phyloP scores from a whole-genome alignment of 2,797 vertebrate species.

The Xerus rutilus region DNA sequence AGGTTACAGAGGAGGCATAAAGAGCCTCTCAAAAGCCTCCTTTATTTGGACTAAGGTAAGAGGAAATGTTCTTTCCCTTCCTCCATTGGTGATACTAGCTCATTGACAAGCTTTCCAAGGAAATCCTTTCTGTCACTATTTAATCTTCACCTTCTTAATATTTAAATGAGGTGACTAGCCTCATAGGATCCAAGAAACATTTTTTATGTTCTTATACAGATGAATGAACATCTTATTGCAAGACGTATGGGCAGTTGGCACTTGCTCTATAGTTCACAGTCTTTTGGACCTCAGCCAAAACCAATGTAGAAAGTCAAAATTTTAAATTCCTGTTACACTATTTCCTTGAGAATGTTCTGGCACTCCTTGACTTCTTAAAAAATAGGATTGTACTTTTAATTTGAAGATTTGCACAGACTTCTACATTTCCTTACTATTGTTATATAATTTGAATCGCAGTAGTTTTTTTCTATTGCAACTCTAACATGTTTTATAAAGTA shows the following conservation, averaged over 20 bases:
- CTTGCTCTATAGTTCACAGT: not conserved
- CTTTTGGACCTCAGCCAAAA: not conserved
- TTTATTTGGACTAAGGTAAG: not conserved
- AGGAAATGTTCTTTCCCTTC: not conserved
- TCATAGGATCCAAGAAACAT: not conserved
- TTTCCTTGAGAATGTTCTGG: not conserved
- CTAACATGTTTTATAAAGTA: not conserved
- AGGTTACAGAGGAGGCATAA: not conserved
- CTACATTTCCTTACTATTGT: not conserved
- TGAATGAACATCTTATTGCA: not conserved
- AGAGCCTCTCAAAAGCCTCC: not conserved
- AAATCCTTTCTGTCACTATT: conserved; percentile 6
- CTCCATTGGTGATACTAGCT: not conserved
- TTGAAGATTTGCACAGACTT: not conserved
- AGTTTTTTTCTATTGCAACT: not conserved
- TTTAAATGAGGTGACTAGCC: not conserved
- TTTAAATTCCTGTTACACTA: not conserved
- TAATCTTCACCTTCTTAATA: not conserved
- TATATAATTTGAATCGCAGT: not conserved
- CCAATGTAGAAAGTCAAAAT: not conserved
- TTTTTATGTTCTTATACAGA: not conserved
- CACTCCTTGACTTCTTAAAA: not conserved
- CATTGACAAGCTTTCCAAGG: not conserved
- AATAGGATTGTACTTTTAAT: not conserved
- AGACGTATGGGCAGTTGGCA: not conserved